phyloP scores from a whole-genome alignment of 2,797 vertebrate species.

The Cyprinodon diabolis region DNA sequence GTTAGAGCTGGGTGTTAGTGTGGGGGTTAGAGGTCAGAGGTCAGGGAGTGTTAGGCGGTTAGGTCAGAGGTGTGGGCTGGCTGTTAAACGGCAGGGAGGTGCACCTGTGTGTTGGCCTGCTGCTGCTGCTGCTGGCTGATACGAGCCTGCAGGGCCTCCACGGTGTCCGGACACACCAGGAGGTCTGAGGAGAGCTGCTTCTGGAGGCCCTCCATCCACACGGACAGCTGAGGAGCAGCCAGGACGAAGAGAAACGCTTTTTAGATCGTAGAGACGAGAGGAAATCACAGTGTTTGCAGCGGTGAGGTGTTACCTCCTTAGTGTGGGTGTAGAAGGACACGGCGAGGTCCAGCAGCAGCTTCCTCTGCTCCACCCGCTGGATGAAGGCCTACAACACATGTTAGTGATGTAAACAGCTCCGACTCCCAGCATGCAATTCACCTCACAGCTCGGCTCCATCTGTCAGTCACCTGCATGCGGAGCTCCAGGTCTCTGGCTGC shows the following conservation, averaged over 20 bases:
- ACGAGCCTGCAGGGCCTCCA: conserved; percentile 93
- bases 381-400: conserved; percentile 88
- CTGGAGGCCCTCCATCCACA: conserved; percentile 98
- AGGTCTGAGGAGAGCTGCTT: conserved; percentile 88
- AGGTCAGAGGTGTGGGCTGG: conserved; percentile 17
- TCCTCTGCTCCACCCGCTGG: conserved; percentile 94
- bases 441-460: neutral
- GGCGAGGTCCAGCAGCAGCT: conserved; percentile 95
- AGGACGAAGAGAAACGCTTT: neutral
- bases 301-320: conserved; percentile 87
- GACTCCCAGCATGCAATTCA: neutral
- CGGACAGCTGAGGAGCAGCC: conserved; percentile 83
- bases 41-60: conserved; percentile 41
- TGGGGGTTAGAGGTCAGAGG: conserved; percentile 37
- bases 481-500: conserved; percentile 92
- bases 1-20: conserved; percentile 62
- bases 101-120: conserved; percentile 90
- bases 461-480: conserved; percentile 80
- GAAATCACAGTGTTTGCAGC: neutral
- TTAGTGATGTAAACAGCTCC: conserved; percentile 1
- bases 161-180: conserved; percentile 90
- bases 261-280: neutral
- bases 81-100: neutral
- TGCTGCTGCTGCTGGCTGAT: conserved; percentile 98
- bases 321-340: conserved; percentile 99